Evolutionary conservation across 2,888 invertebrate species (phyloP), one percentile per base, ranked within the genome.

Genomic region (Molanna angustata): DNA sequence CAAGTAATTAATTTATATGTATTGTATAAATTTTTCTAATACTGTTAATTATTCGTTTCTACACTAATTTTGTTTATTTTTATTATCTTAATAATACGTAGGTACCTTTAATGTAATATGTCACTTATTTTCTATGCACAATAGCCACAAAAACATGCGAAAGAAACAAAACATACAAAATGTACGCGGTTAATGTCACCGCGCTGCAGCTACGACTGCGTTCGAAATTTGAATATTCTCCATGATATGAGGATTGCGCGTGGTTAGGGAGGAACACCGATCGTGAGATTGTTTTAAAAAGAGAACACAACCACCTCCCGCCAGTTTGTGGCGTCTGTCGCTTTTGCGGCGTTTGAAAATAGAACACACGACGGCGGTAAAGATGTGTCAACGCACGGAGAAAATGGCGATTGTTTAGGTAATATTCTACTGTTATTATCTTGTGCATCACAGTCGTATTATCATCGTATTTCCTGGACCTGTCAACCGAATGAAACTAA

Each of bases 311-410:
- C 52, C 14, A 33, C 39, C 49, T 44, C 31, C 37, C 37, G 14
- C 16, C 6, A 39, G 14, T 42, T 18, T 45, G 27, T 35, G 21
- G 52, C 49, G 49, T 31, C 41, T 42, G 43, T 37, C 47, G 41
- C 43, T 22, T 35, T 31, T 14, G 42, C 19, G 16, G 31, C 27
- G 44, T 40, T 31, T 46, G 21, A 41, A 52, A 52, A 52, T 52
- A 52, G 49, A 49, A 39, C 41, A 14, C 17, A 40, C 35, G n/a
- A n/a, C n/a, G n/a, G n/a, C n/a, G 13, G 21, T 22, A 27, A 22
- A 40, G 45, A 52, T 52, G 49, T 56, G 49, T 56, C 56, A 52
- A 52, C 56, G 45, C 52, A 45, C 46, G 27, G 41, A 43, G 49
- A 46, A 56, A 42, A 53, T 47, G 27, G n/a, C n/a, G n/a, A n/a